These are phyloP conservation scores for Gallinago paraguaiae DNA, from an alignment of 2,113 vertebrate genomes.

Conservation along the genomic window DNA sequence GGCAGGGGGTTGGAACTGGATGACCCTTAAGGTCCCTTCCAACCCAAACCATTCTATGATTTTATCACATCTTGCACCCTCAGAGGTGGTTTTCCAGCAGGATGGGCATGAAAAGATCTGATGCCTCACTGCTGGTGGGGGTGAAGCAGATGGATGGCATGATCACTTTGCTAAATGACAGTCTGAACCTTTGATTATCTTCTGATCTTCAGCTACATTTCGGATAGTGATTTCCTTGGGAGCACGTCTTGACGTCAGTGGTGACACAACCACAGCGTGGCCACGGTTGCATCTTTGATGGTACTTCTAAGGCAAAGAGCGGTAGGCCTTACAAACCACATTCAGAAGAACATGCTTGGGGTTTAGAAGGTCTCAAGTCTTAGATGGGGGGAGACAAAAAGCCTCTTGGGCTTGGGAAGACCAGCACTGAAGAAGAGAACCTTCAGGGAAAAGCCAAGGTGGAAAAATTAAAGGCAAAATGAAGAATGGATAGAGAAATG, in stretches of 20 bases:
- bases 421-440: neutral
- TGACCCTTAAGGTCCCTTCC: too few species aligned
- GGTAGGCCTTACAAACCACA: neutral
- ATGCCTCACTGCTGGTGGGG: neutral
- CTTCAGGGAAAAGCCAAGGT: neutral
- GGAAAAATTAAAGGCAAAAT: neutral
- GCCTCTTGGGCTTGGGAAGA: neutral
- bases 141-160: neutral
- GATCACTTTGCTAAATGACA: neutral
- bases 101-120: neutral
- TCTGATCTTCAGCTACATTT: neutral
- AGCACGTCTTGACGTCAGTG: rapidly evolving
- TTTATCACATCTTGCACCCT: too few species aligned
- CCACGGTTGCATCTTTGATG: neutral
- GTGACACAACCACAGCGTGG: neutral
- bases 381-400: neutral
- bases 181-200: neutral
- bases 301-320: neutral
- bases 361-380: neutral
- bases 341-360: neutral
- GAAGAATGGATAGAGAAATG: neutral
- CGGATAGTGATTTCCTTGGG: neutral
- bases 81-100: neutral
- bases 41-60: too few species aligned
- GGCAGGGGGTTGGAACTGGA: too few species aligned